These are phyloP conservation scores for Takifugu bimaculatus DNA, from an alignment of 2,113 vertebrate genomes.

Conservation along the genomic window DNA sequence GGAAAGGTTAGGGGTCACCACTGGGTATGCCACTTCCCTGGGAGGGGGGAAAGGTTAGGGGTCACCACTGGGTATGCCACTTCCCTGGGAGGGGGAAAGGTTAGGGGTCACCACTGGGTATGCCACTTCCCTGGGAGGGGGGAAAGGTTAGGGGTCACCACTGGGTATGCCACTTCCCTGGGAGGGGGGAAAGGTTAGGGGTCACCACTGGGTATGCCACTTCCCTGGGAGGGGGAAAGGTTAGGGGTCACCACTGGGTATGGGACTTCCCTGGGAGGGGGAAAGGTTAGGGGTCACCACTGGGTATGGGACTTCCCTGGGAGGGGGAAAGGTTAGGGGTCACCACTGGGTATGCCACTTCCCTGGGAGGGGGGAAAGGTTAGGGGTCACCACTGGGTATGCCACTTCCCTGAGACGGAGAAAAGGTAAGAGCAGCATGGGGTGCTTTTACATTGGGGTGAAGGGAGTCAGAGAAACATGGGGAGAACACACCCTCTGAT, in stretches of 20 bases:
- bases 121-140: neutral
- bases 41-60: too few species aligned
- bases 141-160: neutral
- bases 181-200: too few species aligned
- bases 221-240: neutral
- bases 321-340: too few species aligned
- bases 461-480: too few species aligned
- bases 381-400: neutral
- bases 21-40: too few species aligned
- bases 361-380: neutral
- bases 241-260: neutral
- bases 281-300: neutral
- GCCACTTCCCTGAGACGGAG: neutral
- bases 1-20: neutral
- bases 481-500: constrained; percentile 37
- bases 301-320: too few species aligned
- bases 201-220: neutral
- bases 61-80: neutral
- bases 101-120: neutral
- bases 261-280: neutral
- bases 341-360: neutral
- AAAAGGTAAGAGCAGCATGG: constrained; percentile 10
- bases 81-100: neutral
- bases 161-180: too few species aligned
- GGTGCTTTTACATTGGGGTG: constrained; percentile 22